Evolutionary conservation across 1,140 invertebrate species (phyloP).

Genomic region (Ceratitis capitata): DNA sequence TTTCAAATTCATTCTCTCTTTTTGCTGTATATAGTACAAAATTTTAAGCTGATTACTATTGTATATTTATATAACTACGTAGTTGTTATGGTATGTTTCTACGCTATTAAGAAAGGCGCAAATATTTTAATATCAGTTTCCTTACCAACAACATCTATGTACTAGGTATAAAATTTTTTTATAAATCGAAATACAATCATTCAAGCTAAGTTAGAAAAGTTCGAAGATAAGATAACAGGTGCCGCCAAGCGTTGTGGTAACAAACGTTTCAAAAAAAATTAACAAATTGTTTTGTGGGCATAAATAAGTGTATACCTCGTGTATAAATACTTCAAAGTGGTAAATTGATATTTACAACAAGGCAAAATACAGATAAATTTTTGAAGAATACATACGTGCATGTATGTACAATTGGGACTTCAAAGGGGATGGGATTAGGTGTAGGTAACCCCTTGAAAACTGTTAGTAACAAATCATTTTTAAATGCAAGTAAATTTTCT

Average conservation of each 20-base stretch:
- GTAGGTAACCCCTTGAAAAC: background rate
- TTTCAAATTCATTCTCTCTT: too few relatives aligned
- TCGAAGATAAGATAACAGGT: background rate
- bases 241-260: background rate
- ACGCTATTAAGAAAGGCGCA: background rate
- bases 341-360: constrained; percentile 16
- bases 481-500: too few relatives aligned
- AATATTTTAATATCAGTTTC: constrained; percentile 3
- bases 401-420: background rate
- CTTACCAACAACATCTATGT: background rate
- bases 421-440: background rate
- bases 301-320: background rate
- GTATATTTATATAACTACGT: background rate
- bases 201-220: constrained; percentile 14
- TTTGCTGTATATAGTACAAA: too few relatives aligned
- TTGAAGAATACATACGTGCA: background rate
- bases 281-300: background rate
- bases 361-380: background rate
- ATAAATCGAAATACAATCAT: constrained; percentile 18
- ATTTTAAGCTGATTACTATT: background rate
- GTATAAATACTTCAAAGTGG: background rate
- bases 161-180: background rate
- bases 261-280: background rate
- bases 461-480: too few relatives aligned
- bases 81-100: background rate